These are phyloP conservation scores for Amblyornis subalaris DNA, from an alignment of 2,113 vertebrate genomes.

Conservation along the genomic window DNA sequence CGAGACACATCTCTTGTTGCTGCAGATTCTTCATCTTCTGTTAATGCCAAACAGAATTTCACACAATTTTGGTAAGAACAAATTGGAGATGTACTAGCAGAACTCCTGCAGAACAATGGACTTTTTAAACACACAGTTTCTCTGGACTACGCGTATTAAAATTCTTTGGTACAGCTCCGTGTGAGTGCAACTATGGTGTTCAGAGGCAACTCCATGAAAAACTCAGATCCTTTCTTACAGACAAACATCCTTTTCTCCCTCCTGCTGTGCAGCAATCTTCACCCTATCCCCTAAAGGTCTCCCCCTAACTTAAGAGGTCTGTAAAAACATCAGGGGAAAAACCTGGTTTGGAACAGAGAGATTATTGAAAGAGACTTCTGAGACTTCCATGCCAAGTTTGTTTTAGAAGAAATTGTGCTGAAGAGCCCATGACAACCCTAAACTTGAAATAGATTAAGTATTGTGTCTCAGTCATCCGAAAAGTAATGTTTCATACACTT, in stretches of 20 bases:
- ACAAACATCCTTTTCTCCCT: background rate
- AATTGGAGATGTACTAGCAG: background rate
- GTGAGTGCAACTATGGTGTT: background rate
- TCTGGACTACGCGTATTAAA: background rate
- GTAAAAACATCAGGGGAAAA: background rate
- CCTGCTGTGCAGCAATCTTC: background rate
- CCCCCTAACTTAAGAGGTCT: background rate
- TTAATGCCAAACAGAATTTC: constrained; percentile 1
- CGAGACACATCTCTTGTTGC: constrained; percentile 88
- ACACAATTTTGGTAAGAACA: background rate
- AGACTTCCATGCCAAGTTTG: background rate
- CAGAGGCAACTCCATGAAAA: background rate
- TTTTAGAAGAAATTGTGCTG: background rate
- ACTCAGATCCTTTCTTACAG: background rate
- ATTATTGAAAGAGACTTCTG: background rate
- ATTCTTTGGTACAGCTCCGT: background rate
- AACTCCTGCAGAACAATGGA: background rate
- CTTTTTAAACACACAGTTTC: background rate
- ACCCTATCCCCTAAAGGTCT: background rate
- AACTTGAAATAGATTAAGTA: background rate
- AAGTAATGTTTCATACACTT: background rate
- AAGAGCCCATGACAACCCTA: background rate
- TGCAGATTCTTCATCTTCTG: constrained; percentile 86
- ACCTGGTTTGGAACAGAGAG: background rate
- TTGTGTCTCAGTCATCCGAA: background rate